phyloP scores from a whole-genome alignment of 2,888 invertebrate genomes.

The Pandemis cinnamomeana region DNA sequence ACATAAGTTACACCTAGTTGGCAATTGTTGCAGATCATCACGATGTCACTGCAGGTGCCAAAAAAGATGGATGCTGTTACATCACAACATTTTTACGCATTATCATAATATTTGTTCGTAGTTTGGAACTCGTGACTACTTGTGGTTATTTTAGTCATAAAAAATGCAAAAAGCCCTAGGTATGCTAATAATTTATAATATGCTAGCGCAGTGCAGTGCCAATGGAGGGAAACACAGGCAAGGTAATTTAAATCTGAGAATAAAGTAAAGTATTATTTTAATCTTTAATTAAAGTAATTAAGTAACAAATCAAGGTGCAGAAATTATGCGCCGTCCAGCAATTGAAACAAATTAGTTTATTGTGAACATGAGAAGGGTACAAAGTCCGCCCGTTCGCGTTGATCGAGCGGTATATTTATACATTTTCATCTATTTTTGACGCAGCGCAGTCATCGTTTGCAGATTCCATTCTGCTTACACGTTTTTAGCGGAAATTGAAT shows the following conservation, averaged over 20 bases:
- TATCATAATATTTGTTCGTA: background rate
- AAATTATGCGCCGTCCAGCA: constrained; percentile 45
- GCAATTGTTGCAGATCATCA: constrained; percentile 54
- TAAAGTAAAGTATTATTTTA: background rate
- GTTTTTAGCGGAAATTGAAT: constrained; percentile 43
- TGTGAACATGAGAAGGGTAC: constrained; percentile 48
- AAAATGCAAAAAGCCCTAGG: too few species aligned
- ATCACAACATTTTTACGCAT: constrained; percentile 17
- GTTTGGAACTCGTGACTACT: background rate
- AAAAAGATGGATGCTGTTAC: constrained; percentile 44
- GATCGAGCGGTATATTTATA: constrained; percentile 52
- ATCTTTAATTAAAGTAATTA: constrained; percentile 7
- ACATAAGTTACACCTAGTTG: constrained; percentile 54
- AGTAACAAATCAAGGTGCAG: constrained; percentile 25
- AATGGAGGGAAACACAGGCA: background rate
- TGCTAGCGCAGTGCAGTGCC: too few species aligned
- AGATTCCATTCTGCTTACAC: constrained; percentile 40
- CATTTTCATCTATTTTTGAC: constrained; percentile 49
- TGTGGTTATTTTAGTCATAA: too few species aligned
- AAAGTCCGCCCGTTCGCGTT: constrained; percentile 59
- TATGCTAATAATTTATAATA: too few species aligned
- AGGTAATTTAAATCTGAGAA: constrained; percentile 12
- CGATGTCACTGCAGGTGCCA: constrained; percentile 56
- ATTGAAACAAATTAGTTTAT: constrained; percentile 59
- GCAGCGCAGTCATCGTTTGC: constrained; percentile 37